Base-by-base conservation (phyloP, 2,113 vertebrate species). In the Columba livia region DNA sequence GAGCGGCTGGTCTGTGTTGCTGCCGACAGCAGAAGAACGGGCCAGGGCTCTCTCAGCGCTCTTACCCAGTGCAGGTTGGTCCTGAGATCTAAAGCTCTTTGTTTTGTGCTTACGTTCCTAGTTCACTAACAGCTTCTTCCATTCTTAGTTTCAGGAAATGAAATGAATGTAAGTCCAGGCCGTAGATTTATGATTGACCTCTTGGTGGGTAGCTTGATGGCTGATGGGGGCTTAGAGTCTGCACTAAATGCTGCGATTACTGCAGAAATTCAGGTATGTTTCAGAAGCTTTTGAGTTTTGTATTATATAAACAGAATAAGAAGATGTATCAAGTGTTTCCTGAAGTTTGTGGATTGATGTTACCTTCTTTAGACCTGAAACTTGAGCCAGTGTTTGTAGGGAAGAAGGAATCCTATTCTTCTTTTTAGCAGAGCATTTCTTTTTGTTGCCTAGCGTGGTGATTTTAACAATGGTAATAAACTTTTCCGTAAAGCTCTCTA, bases 141-240 rank as follows among this genome's bases (percentile, higher is more conserved):
- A 0, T 72, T 54, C 36, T 88, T 86, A 99, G 99, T 99, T 94
- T 99, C 99, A 95, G 99, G 99, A 80, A 99, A 99, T 81, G 99
- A 99, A 93, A 99, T 99, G 98, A 98, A 97, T 21, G 97, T 99
- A 84, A 99, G 99, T 89, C 99, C 99, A 1, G 99, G 99, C 4
- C 98, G 99, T 26, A 98, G 99, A 29, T 99, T 99, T 96, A 99
- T 99, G 99, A 99, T 99, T 64, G 99, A 99, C 95, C 98, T 99
- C 29, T 95, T 99, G 96, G 99, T 99, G 95, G 99, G 99, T 98
- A 99, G 99, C 96, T 95, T 99, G 92, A 99, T 99, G 99, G 99
- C 99, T 26, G 99, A 99, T 44, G 99, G 99, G 71, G 99, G 99
- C 16, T 95, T 99, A 61, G 99, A 99, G 85, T 99, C 99, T 26